Percentiles rank a stretch among this genome's conserved stretches.
phyloP scores from a whole-genome alignment of 2,888 invertebrate species.

The Trachelus iudaicus region DNA sequence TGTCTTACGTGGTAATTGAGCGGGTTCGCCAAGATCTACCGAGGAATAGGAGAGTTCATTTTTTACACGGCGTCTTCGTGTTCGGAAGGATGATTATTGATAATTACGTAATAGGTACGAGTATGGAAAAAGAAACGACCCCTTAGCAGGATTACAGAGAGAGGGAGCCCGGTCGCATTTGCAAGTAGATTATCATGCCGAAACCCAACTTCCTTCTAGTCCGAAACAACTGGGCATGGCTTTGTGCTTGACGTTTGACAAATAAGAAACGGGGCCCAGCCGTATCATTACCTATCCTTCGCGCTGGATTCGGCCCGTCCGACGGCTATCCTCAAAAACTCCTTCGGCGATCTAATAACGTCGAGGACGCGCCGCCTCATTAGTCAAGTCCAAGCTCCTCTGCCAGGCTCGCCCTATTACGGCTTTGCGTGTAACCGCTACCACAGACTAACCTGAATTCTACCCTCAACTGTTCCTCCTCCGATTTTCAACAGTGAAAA shows the following conservation, averaged over 20 bases:
- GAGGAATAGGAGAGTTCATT: background rate
- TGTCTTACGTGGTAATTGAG: background rate
- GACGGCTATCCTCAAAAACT: slow-evolving; percentile 59
- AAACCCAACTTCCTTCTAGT: slow-evolving; percentile 46
- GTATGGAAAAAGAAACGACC: slow-evolving; percentile 5
- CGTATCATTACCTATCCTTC: slow-evolving; percentile 65
- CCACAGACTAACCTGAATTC: background rate
- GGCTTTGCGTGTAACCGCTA: slow-evolving; percentile 38
- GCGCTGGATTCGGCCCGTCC: slow-evolving; percentile 51
- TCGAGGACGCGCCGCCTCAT: slow-evolving; percentile 65
- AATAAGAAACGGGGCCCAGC: slow-evolving; percentile 64
- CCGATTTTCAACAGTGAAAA: background rate
- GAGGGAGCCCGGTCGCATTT: slow-evolving; percentile 34
- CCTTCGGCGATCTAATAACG: slow-evolving; percentile 65
- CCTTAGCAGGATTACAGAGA: slow-evolving; percentile 3
- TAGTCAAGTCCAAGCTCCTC: slow-evolving; percentile 60
- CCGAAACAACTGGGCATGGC: slow-evolving; percentile 52
- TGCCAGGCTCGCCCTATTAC: slow-evolving; percentile 47
- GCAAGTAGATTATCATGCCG: slow-evolving; percentile 53
- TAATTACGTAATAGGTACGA: slow-evolving; percentile 40
- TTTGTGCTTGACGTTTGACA: slow-evolving; percentile 65
- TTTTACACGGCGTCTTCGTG: slow-evolving; percentile 9
- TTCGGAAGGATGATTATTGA: slow-evolving; percentile 34
- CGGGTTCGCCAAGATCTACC: background rate
- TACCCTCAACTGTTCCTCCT: background rate